Percentiles rank a stretch among this genome's conserved stretches.
Conservation (phyloP, 2,113 vertebrate species). For the Anolis carolinensis region DNA sequence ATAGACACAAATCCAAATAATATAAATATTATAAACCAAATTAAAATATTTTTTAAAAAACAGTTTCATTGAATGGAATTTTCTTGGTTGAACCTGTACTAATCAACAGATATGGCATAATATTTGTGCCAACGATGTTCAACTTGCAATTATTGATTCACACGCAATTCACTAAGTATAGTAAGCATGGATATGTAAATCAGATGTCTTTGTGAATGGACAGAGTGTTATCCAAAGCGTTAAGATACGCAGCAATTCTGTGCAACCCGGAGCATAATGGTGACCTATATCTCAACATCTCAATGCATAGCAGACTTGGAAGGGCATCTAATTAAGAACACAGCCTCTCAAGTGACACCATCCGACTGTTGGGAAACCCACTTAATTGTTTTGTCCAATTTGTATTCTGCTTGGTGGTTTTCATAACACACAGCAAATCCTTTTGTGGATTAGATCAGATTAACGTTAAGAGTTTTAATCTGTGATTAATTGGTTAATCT, state of each 20-base stretch:
- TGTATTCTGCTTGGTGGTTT: not conserved
- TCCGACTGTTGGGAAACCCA: not conserved
- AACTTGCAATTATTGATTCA: not conserved
- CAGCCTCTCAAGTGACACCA: not conserved
- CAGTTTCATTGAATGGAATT: no score
- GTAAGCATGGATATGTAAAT: not conserved
- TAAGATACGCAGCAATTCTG: not conserved
- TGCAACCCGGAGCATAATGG: not conserved
- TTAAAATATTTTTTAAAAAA: no score
- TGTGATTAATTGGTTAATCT: conserved; percentile 21
- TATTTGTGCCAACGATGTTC: not conserved
- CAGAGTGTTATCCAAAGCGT: not conserved
- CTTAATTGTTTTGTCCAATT: not conserved
- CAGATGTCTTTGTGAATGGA: not conserved
- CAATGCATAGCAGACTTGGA: not conserved
- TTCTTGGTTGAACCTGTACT: no score
- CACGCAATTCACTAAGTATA: not conserved
- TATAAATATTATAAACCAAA: no score
- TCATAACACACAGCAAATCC: not conserved
- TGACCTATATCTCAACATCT: not conserved
- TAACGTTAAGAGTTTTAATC: conserved; percentile 6
- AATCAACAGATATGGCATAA: not conserved
- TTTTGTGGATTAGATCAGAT: conserved; percentile 23
- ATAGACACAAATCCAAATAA: no score
- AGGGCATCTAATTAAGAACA: not conserved